A percentile compares a stretch with the other conserved stretches of the same genome.
Conservation (phyloP, 2,797 vertebrate genomes). For the Oceanodroma leucorhoa region DNA sequence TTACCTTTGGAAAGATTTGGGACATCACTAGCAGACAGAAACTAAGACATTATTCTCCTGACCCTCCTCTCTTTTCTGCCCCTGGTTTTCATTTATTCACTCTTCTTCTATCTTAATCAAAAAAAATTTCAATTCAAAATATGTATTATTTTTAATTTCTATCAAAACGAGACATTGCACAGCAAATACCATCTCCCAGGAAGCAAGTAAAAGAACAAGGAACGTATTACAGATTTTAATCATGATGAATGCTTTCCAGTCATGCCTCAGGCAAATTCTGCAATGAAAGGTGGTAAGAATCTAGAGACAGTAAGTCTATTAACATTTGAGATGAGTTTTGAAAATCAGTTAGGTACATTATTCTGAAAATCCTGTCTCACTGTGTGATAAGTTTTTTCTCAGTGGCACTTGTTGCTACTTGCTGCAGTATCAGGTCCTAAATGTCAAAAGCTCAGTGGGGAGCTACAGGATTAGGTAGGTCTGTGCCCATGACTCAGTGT, state of each 20-base stretch:
- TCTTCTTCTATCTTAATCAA: not conserved
- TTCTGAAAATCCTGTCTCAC: conserved; percentile 31
- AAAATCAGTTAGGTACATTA: conserved; percentile 32
- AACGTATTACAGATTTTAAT: conserved; percentile 29
- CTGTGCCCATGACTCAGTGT: conserved; percentile 1
- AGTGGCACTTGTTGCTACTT: conserved; percentile 51
- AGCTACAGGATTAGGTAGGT: not conserved
- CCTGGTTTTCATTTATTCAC: not conserved
- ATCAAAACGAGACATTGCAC: not conserved
- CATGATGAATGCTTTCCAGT: conserved; percentile 8
- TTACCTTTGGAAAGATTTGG: not conserved
- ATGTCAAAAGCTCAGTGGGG: conserved; percentile 12
- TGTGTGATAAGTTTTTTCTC: not conserved
- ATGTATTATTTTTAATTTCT: not conserved
- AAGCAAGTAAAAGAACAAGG: not conserved
- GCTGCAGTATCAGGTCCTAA: conserved; percentile 17
- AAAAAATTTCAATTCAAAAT: not conserved
- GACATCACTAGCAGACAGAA: not conserved
- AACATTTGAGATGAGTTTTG: conserved; percentile 44
- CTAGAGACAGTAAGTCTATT: conserved; percentile 53
- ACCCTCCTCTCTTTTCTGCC: not conserved
- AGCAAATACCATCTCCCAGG: not conserved
- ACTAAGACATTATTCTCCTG: not conserved
- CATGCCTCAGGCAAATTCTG: conserved; percentile 35
- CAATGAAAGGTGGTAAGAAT: not conserved